Conservation (phyloP, 1,140 invertebrate genomes). For the Cotesia typhae region DNA sequence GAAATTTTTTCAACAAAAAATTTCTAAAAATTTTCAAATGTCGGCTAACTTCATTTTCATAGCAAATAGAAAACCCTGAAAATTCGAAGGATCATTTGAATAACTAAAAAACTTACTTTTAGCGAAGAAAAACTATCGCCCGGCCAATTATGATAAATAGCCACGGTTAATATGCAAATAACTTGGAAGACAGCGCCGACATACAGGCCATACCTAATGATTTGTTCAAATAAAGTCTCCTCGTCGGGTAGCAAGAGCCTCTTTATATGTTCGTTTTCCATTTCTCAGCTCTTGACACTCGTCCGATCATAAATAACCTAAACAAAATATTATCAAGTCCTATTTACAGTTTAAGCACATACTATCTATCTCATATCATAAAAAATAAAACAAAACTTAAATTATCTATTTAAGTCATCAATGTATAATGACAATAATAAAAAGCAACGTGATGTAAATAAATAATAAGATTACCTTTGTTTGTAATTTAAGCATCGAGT, state of each 20-base stretch:
- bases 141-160: conserved; percentile 59
- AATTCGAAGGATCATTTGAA: not conserved
- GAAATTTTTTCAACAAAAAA: no score
- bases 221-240: conserved; percentile 60
- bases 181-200: conserved; percentile 63
- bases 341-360: no score
- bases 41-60: no score
- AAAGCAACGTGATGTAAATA: not conserved
- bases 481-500: conserved; percentile 19
- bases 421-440: no score
- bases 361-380: no score
- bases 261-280: conserved; percentile 48
- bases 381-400: no score
- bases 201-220: conserved; percentile 62
- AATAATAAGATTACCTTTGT: conserved; percentile 19
- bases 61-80: not conserved
- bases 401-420: no score
- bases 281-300: conserved; percentile 23
- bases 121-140: conserved; percentile 58
- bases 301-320: not conserved
- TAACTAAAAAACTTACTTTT: conserved; percentile 51
- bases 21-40: no score
- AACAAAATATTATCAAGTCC: not conserved
- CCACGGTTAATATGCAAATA: conserved; percentile 60
- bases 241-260: conserved; percentile 60